Base-by-base conservation (phyloP, 2,888 invertebrate genomes). In the Coenonympha glycerion region DNA sequence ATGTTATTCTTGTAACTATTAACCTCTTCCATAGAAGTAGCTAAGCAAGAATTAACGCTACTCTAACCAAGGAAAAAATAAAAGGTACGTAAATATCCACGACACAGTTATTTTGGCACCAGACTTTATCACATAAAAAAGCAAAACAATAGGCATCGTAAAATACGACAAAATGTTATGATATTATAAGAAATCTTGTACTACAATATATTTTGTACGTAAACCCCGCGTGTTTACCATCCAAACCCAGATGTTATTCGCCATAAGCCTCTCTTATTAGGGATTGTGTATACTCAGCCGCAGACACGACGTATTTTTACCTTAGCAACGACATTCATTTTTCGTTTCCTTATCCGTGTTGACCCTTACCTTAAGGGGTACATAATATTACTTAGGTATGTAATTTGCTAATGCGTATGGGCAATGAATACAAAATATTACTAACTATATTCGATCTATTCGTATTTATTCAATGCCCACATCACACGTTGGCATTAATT, bases 261-360 rank as follows among this genome's bases (percentile, higher is more conserved):
- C 73, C 69, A 73, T 85, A 85, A 86, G 81, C 84, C 76, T 70
- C 73, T 76, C 83, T 83, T 86, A 85, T 85, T 85, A 86, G 72
- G 77, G 79, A 82, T 83, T 81, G 81, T 71, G 75, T 78, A 64
- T 78, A 79, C 74, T 76, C 71, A 68, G 70, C 69, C 69, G 64
- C 68, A 71, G 68, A 53, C 54, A 58, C 68, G 68, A 71, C 68
- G 64, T 73, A 70, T 36, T 36, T 36, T 36, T n/a, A n/a, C n/a
- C n/a, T n/a, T n/a, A n/a, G n/a, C n/a, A n/a, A n/a, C n/a, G n/a
- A n/a, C n/a, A n/a, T n/a, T n/a, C n/a, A n/a, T n/a, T n/a, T n/a
- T n/a, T n/a, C n/a, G n/a, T n/a, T n/a, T n/a, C n/a, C n/a, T n/a
- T n/a, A n/a, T n/a, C n/a, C n/a, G n/a, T n/a, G n/a, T n/a, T n/a